Base-by-base conservation (phyloP, 2,888 invertebrate genomes). In the Drosophila neotestacea region DNA sequence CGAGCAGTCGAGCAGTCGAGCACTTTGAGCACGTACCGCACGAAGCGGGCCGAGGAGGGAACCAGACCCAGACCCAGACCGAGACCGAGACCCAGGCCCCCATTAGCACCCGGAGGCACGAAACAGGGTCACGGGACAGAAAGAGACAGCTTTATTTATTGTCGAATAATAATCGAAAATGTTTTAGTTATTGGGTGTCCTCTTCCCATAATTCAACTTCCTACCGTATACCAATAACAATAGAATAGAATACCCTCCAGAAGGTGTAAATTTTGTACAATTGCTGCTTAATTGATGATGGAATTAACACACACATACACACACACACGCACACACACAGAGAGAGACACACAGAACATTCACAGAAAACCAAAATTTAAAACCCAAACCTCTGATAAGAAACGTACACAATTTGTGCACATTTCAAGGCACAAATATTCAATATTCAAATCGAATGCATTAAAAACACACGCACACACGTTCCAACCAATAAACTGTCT, bases 391-490 rank as follows among this genome's bases (percentile, higher is more conserved):
- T 28, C 28, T 27, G 74, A 75, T 75, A 70, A 62, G 55, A 61
- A 59, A 44, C 74, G 65, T 75, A 70, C 60, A 42, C 47, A 47
- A 32, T 60, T 64, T 73, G 47, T 67, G 62, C 73, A 73, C 48
- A 58, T 52, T 69, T 56, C 39, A 51, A 61, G 48, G 59, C 59
- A 52, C 36, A 67, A 70, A 47, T 61, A 62, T 68, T 76, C 64
- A 65, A 76, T 68, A 65, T 6, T 6, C 75, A 50, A 75, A 70
- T 75, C 67, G 61, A 71, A 75, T 75, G 60, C 66, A 66, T 56
- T 65, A n/a, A 76, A 76, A 76, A 56, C 71, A 71, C 75, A 76
- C 76, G 76, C 76, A 76, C 71, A 61, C 76, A 76, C 76, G 76
- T 76, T 72, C 7, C 27, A 42, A 10, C 22, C 42, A 42, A 22